A percentile compares a stretch with the other conserved stretches of the same genome.
Conservation (phyloP, 53 echinoderm and acorn worm species). For the Hippasteria phrygiana region DNA sequence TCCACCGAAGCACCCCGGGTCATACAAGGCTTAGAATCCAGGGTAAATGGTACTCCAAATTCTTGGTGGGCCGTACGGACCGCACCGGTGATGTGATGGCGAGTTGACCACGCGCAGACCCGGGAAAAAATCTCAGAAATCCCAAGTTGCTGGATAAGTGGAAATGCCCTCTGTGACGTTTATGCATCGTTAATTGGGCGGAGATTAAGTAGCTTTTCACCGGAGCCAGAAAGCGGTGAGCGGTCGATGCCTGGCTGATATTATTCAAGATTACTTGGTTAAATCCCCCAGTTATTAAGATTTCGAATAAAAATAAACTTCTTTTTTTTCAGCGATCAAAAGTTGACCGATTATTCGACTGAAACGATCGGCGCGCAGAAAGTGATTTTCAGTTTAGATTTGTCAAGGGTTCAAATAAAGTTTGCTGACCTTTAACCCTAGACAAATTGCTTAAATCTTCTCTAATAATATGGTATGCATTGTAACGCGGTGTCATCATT, state of each 20-base stretch:
- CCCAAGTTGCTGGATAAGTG: slow-evolving; percentile 21
- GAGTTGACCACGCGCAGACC: background rate
- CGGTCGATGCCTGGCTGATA: background rate
- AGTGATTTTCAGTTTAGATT: too few relatives aligned
- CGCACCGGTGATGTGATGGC: background rate
- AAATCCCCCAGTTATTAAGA: slow-evolving; percentile 1
- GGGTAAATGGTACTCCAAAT: slow-evolving; percentile 54
- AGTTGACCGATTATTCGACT: background rate
- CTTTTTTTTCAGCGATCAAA: background rate
- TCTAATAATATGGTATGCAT: too few relatives aligned
- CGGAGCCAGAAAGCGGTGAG: background rate
- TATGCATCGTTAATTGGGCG: slow-evolving; percentile 65
- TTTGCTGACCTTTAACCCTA: too few relatives aligned
- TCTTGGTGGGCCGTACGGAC: background rate
- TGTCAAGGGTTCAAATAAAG: too few relatives aligned
- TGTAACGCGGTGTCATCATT: too few relatives aligned
- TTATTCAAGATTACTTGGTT: slow-evolving; percentile 22
- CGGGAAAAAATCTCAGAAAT: slow-evolving; percentile 20
- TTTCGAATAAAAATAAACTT: background rate
- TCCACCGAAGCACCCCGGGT: slow-evolving; percentile 46
- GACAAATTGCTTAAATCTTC: too few relatives aligned
- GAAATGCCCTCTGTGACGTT: slow-evolving; percentile 18
- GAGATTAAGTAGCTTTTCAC: slow-evolving; percentile 32
- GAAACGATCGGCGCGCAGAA: background rate
- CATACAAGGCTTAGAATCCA: slow-evolving; percentile 41